Conservation (phyloP, 2,888 invertebrate species). For the Thera britannica region DNA sequence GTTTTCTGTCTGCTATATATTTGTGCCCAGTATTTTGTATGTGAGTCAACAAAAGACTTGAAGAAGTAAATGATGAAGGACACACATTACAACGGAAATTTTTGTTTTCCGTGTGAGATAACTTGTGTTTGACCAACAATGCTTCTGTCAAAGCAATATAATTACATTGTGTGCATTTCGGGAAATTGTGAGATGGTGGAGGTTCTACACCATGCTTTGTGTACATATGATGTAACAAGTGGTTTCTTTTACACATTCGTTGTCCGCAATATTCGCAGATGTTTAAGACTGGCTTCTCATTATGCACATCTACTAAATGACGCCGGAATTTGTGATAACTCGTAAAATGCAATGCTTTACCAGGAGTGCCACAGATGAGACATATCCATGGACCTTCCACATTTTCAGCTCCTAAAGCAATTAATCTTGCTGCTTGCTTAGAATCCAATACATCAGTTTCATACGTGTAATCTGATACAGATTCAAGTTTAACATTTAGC, state of each 20-base stretch:
- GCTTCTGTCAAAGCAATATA: conserved; percentile 90
- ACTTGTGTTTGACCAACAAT: conserved; percentile 89
- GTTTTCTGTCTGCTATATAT: conserved; percentile 69
- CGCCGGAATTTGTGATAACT: conserved; percentile 92
- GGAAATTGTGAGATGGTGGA: conserved; percentile 89
- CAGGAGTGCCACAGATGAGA: conserved; percentile 88
- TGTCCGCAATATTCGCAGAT: conserved; percentile 95
- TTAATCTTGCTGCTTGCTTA: conserved; percentile 85
- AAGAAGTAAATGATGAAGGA: conserved; percentile 76
- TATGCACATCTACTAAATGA: conserved; percentile 92
- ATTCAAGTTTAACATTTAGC: conserved; percentile 50
- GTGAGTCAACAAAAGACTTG: conserved; percentile 74
- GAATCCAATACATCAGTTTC: conserved; percentile 85
- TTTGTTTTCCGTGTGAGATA: conserved; percentile 82
- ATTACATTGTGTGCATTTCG: conserved; percentile 90
- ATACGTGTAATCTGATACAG: conserved; percentile 64
- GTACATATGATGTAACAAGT: conserved; percentile 91
- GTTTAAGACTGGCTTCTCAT: conserved; percentile 89
- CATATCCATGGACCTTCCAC: conserved; percentile 93
- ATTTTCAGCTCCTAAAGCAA: conserved; percentile 86
- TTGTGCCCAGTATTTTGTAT: conserved; percentile 85
- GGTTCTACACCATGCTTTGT: conserved; percentile 91
- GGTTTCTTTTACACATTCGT: conserved; percentile 89
- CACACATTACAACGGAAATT: conserved; percentile 81
- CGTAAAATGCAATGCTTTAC: conserved; percentile 88